A percentile compares a stretch with the other conserved stretches of the same genome.
phyloP scores from a whole-genome alignment of 2,113 vertebrate species.

The Gavialis gangeticus region DNA sequence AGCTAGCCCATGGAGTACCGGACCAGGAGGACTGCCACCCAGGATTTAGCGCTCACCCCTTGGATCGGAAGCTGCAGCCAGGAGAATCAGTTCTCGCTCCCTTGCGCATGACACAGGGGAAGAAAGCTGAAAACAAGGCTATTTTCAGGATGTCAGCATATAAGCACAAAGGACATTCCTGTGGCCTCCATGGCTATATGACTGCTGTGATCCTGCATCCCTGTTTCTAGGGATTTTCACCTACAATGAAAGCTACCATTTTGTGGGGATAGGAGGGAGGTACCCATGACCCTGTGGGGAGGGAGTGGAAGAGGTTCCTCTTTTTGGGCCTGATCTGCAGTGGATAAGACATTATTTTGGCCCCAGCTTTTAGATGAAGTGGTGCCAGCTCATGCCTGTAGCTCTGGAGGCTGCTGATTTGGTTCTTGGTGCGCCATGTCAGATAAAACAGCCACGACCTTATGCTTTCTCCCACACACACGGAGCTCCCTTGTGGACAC shows the following conservation, averaged over 20 bases:
- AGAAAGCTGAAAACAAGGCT: neutral
- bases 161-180: neutral
- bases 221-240: neutral
- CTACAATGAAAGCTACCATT: neutral
- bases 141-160: neutral
- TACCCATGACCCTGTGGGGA: neutral
- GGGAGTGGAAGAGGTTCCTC: neutral
- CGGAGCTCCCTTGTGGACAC: neutral
- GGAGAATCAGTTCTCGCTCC: no score
- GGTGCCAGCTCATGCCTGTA: neutral
- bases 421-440: neutral
- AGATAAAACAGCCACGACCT: no score
- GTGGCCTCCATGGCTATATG: neutral
- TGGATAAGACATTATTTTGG: neutral
- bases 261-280: neutral
- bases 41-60: no score
- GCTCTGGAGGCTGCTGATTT: neutral
- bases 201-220: neutral
- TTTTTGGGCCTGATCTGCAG: neutral
- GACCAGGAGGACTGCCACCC: no score
- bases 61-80: neutral
- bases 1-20: neutral
- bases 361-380: neutral
- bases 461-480: neutral
- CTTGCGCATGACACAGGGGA: neutral